Base-by-base conservation (phyloP, 2,888 invertebrate genomes). In the Pheosia tremula region DNA sequence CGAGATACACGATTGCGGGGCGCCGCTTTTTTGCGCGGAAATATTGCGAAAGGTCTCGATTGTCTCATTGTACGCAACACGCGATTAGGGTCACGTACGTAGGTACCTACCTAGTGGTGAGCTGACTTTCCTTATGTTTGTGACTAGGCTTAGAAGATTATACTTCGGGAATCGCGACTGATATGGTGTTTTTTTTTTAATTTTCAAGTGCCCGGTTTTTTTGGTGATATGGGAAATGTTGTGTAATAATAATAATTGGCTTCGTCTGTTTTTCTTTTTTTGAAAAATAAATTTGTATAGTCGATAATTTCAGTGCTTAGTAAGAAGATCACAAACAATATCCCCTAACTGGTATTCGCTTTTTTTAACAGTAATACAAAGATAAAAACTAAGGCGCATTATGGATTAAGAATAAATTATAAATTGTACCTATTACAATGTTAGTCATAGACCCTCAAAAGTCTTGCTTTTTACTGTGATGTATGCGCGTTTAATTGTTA, bases 21-120 rank as follows among this genome's bases (percentile, higher is more conserved):
- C 13, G 50, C 3, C 24, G 11, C 3, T 45, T 69, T 63, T 66
- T 71, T 67, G 63, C 64, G 55, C 63, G 72, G 74, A 63, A 67
- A 63, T 37, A 49, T 67, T 60, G n/a, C 52, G 39, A 70, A 74
- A 74, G 72, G 74, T 74, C 70, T 63, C 50, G 24, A 64, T 68
- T 68, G 63, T 65, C 59, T 62, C 65, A 67, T 70, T 74, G 66
- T 68, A 61, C 63, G 70, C 68, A 74, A 68, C 74, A 72, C 65
- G 74, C 68, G 61, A 70, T 69, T 64, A 63, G 62, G 64, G 70
- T 64, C 74, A 72, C 74, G 74, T 67, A 70, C 57, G 49, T 50
- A 24, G 24, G 24, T 24, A 52, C 56, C 55, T 24, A 52, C 56
- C 55, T 58, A 60, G 41, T 56, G 52, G 59, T 58, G 57, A n/a